A percentile compares a stretch with the other conserved stretches of the same genome.
Conservation (phyloP, 2,888 invertebrate species). For the Cordilura impudica region DNA sequence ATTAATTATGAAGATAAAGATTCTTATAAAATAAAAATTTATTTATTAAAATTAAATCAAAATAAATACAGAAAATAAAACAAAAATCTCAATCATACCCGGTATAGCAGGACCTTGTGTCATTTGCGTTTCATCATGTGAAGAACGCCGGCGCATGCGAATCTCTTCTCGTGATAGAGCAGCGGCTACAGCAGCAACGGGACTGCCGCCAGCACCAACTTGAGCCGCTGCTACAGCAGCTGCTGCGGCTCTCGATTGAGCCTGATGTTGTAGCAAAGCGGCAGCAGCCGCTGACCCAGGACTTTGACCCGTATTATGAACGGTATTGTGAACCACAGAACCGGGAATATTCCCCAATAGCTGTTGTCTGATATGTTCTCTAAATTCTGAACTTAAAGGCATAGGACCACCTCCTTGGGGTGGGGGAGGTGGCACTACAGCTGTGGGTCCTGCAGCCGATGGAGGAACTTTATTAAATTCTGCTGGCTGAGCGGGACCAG, state of each 20-base stretch:
- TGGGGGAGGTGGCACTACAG: slow-evolving; percentile 13
- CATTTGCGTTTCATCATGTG: slow-evolving; percentile 78
- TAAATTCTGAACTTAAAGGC: slow-evolving; percentile 76
- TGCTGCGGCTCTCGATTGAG: slow-evolving; percentile 75
- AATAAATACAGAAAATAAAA: slow-evolving; percentile 10
- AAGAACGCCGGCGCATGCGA: slow-evolving; percentile 77
- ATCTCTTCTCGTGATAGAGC: slow-evolving; percentile 77
- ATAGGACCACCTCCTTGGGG: slow-evolving; percentile 65
- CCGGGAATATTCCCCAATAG: slow-evolving; percentile 73
- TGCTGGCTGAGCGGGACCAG: neutral
- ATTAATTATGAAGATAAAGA: neutral
- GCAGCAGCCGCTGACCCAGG: slow-evolving; percentile 76
- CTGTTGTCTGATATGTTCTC: slow-evolving; percentile 77
- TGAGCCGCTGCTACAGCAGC: slow-evolving; percentile 72
- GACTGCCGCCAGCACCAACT: slow-evolving; percentile 68
- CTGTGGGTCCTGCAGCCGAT: slow-evolving; percentile 21
- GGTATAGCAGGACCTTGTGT: slow-evolving; percentile 71
- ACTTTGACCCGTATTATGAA: slow-evolving; percentile 72
- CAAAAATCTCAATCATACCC: slow-evolving; percentile 68
- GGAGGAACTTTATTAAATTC: neutral
- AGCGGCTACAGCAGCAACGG: slow-evolving; percentile 61
- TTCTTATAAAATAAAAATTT: neutral
- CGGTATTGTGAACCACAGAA: slow-evolving; percentile 68
- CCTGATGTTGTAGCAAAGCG: slow-evolving; percentile 75
- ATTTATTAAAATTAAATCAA: slow-evolving; percentile 4